Conservation (phyloP, 2,113 vertebrate species). For the Zosterops pallidus region DNA sequence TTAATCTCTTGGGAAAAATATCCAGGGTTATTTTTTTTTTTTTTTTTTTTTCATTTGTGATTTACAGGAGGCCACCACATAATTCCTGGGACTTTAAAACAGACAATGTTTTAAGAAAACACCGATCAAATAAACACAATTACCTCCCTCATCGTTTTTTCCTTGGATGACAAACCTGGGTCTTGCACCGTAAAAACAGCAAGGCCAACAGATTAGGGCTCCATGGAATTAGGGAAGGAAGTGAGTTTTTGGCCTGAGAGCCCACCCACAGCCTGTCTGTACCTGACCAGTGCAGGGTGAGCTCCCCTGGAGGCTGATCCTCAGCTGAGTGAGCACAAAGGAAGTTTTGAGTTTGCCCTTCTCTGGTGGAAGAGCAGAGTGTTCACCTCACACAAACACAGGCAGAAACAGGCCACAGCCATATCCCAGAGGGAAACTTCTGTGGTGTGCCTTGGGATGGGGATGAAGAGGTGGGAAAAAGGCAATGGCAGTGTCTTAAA, state of each 20-base stretch:
- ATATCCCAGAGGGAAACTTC: not conserved
- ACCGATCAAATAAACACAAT: slow-evolving; percentile 30
- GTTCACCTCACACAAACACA: not conserved
- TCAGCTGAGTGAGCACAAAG: accelerated
- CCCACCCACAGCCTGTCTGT: slow-evolving; percentile 1
- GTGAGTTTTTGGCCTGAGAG: not conserved
- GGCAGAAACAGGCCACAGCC: not conserved
- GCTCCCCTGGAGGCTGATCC: not conserved
- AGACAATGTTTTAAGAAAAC: not conserved
- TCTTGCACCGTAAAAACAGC: not conserved
- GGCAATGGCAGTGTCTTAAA: not conserved
- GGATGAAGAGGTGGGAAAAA: not conserved
- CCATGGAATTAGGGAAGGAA: not conserved
- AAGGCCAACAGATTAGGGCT: not conserved
- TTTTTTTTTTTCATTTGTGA: slow-evolving; percentile 21
- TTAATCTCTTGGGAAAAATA: slow-evolving; percentile 40
- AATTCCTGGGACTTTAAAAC: not conserved
- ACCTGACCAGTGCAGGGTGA: not conserved
- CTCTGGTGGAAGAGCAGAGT: not conserved
- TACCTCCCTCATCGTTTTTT: not conserved
- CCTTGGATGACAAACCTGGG: not conserved
- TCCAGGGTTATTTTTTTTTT: not conserved
- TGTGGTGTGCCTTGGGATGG: not conserved
- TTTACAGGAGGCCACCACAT: slow-evolving; percentile 23
- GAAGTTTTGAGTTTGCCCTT: not conserved